Evolutionary conservation across 2,888 invertebrate species (phyloP).

Genomic region (Erebia aethiops): DNA sequence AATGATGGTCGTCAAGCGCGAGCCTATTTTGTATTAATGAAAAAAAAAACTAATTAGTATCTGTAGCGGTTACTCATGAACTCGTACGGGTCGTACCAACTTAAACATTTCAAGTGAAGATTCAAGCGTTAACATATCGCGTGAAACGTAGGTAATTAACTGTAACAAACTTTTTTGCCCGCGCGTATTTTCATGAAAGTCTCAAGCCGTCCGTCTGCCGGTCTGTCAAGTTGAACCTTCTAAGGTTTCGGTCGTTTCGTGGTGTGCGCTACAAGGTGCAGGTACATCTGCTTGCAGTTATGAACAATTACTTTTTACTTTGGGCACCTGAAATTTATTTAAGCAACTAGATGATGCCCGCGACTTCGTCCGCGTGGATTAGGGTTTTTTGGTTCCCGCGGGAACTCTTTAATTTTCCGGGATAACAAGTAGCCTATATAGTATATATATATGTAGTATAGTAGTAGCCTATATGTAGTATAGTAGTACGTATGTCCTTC

Average conservation of each 20-base stretch:
- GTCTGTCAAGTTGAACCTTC: slow-evolving; percentile 36
- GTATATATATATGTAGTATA: too few species aligned
- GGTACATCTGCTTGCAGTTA: slow-evolving; percentile 27
- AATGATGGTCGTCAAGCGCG: too few species aligned
- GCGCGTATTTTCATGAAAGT: slow-evolving; percentile 28
- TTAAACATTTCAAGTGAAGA: slow-evolving; percentile 25
- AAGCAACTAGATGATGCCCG: too few species aligned
- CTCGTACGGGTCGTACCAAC: not conserved
- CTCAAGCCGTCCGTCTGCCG: slow-evolving; percentile 34
- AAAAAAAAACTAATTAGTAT: too few species aligned
- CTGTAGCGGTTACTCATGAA: not conserved
- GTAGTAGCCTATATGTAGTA: too few species aligned
- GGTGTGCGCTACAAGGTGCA: slow-evolving; percentile 29
- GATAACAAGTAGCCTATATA: too few species aligned
- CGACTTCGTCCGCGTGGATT: too few species aligned
- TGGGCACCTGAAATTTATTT: slow-evolving; percentile 4
- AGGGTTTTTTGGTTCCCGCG: too few species aligned
- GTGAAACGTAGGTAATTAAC: slow-evolving; percentile 34
- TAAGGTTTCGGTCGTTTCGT: slow-evolving; percentile 35
- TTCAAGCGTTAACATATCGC: slow-evolving; percentile 40
- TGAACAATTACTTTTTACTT: slow-evolving; percentile 26
- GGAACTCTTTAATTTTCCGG: too few species aligned
- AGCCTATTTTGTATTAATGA: too few species aligned
- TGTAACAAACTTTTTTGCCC: slow-evolving; percentile 24
- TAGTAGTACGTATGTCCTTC: too few species aligned